Percentiles rank a stretch among this genome's conserved stretches.
Conservation (phyloP, 2,888 invertebrate species). For the Athrips mouffetella region DNA sequence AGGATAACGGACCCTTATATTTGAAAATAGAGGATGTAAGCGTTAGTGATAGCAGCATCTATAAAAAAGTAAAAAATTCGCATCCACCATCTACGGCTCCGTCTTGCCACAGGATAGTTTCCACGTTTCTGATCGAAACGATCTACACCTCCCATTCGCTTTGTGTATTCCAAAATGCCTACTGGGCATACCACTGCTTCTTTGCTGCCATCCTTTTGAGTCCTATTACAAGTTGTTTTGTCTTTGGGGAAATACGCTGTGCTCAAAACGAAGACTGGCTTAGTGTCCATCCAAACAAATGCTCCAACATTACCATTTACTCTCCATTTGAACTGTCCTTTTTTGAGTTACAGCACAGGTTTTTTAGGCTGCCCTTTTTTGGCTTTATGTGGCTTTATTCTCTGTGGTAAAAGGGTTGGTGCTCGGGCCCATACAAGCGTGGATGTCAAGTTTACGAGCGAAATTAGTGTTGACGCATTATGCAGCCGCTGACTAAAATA, state of each 20-base stretch:
- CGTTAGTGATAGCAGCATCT: conserved; percentile 23
- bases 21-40: conserved; percentile 20
- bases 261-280: conserved; percentile 17
- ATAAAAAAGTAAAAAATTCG: conserved; percentile 23
- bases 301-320: conserved; percentile 19
- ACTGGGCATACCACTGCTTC: conserved; percentile 18
- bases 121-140: conserved; percentile 20
- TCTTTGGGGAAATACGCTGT: conserved; percentile 20
- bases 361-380: conserved; percentile 15
- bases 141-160: conserved; percentile 23
- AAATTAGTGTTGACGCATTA: too few species aligned
- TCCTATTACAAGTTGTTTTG: conserved; percentile 19
- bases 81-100: conserved; percentile 20
- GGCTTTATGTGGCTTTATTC: conserved; percentile 15
- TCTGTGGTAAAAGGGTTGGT: too few species aligned
- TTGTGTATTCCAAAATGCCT: conserved; percentile 19
- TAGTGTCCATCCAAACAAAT: conserved; percentile 19
- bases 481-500: too few species aligned
- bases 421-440: too few species aligned
- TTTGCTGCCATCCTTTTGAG: conserved; percentile 24
- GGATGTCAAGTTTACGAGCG: too few species aligned
- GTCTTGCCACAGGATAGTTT: conserved; percentile 16
- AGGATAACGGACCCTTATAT: conserved; percentile 15
- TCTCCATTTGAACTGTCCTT: conserved; percentile 22
- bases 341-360: conserved; percentile 14